Conservation (phyloP, 2,113 vertebrate genomes). For the Notechis scutatus region DNA sequence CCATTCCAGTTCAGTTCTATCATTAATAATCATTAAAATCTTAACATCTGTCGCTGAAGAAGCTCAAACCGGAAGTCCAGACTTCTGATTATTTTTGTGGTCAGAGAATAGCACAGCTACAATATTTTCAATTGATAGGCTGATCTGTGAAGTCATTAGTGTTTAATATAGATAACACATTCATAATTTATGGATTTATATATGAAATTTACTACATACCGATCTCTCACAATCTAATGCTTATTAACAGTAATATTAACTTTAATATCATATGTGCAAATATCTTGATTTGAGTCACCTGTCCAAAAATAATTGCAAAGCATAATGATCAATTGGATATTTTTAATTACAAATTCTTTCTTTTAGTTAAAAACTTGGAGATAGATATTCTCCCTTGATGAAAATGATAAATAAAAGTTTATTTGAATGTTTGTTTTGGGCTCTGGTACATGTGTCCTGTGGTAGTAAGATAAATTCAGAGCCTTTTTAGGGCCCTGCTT, state of each 20-base stretch:
- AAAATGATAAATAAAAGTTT: conserved; percentile 37
- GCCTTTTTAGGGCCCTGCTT: conserved; percentile 64
- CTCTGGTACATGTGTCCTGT: conserved; percentile 38
- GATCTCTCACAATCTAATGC: not conserved
- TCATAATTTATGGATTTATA: not conserved
- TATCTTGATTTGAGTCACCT: not conserved
- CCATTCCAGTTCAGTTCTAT: no score
- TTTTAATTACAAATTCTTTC: not conserved
- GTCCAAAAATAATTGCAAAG: not conserved
- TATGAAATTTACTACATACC: not conserved
- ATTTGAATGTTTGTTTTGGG: conserved; percentile 48
- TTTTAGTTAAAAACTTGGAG: conserved; percentile 29
- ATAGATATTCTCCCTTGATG: not conserved
- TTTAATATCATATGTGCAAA: not conserved
- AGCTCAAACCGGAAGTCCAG: not conserved
- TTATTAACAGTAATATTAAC: not conserved
- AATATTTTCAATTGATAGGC: not conserved
- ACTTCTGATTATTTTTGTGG: not conserved
- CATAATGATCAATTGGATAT: not conserved
- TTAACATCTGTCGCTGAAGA: no score
- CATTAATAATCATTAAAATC: no score
- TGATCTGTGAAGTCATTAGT: not conserved
- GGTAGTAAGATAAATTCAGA: conserved; percentile 41
- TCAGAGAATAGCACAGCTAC: not conserved
- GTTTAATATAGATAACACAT: not conserved